Evolutionary conservation across 2,113 vertebrate species (phyloP), one percentile per base, ranked within the genome.

Genomic region (Oncorhynchus clarkii): DNA sequence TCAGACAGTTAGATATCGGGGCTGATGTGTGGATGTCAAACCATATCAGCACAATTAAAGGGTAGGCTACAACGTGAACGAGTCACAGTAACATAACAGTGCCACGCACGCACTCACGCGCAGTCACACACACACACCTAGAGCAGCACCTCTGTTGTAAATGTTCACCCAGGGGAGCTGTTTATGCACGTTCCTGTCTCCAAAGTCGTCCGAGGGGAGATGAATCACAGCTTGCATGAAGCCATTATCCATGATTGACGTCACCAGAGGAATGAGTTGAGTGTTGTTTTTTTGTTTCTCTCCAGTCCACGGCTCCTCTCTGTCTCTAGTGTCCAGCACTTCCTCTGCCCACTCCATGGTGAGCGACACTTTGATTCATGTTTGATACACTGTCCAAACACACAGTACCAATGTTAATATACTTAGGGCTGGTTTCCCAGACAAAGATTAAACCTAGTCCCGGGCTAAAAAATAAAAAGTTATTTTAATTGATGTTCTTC

Each of bases 301-400:
- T 60, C 29, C 65, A 80, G 79, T 80, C 34, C 74, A 80, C 14
- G 74, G 79, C 14, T 80, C 79, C 27, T 76, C 69, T 48, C 71
- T 80, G 70, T 80, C 79, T 8, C 66, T 77, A 65, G 74, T 77
- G 16, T 80, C 79, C 74, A 77, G 74, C 70, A 73, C 70, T 12
- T 80, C 79, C 18, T 76, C 74, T 49, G 70, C 76, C 24, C 72
- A 80, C 71, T 80, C 79, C 12, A 75, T 71, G 57, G 79, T 80
- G 66, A 77, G 79, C 26, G 9, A 14, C 18, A n/a, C 16, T 67
- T 12, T 57, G 16, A 45, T 60, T 4, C 9, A 24, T 39, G 12
- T n/a, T 24, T 22, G 2, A 6, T 34, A 14, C 29, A 16, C 11
- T 57, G 16, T n/a, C 7, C 1, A 31, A 16, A 5, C 2, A 60